Evolutionary conservation across 1,140 invertebrate genomes (phyloP), one percentile per base, ranked within the genome.

Genomic region (Metaphire vulgaris): DNA sequence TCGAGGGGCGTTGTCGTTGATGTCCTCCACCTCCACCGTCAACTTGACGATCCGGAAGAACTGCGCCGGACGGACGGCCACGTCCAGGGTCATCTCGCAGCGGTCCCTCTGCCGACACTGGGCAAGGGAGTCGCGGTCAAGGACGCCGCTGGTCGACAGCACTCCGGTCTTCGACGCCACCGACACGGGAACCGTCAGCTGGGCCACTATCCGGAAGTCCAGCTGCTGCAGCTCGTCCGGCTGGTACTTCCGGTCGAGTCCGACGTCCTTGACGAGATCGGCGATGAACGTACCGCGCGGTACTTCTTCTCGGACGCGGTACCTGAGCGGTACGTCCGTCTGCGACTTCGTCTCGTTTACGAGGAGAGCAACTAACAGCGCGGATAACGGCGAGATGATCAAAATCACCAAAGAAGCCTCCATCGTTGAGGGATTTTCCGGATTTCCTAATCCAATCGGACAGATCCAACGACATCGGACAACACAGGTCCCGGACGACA

Each of bases 1-100:
- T 21, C 28, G 41, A 76, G 76, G 76, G 31, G 76, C 34, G 65
- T 77, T 77, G 76, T 77, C 76, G 64, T 77, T 77, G 29, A 77
- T 76, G 31, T 77, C 76, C 0, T 29, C 28, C 16, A 77, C 64
- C 28, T 77, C 72, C 2, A 77, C 56, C 26, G 64, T 41, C 14
- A 77, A 29, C n/a, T 66, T 72, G 1, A 77, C 30, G 21, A 75
- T 64, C 29, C 67, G 33, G 41, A 72, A 74, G 56, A 64, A 77
- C 26, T 75, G 72, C 72, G 2, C 32, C 2, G 69, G 29, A 14
- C 67, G 32, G 29, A 76, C 69, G 1, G 72, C 69, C 29, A 34
- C 56, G 72, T 66, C 70, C 30, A 76, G 32, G 26, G 31, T 26
- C 16, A 33, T 64, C 31, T 64, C 28, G 64, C 32, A 73, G n/a